Base-by-base conservation (phyloP, 2,797 vertebrate species). In the Siniperca undulata region DNA sequence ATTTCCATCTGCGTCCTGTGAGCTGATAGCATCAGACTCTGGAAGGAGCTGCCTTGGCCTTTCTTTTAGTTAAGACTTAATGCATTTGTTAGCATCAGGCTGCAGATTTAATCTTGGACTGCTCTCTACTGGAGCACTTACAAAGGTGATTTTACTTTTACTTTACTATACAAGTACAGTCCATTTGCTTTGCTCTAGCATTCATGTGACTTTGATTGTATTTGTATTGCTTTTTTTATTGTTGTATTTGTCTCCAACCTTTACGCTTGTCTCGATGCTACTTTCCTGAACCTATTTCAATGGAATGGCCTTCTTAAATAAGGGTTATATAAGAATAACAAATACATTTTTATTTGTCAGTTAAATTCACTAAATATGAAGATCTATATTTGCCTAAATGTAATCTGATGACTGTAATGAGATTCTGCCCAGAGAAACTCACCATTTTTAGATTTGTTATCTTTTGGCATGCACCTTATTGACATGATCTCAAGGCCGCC, bases 1-100 rank as follows among this genome's bases (percentile, higher is more conserved):
- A 90, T 90, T 87, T 87, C 72, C 72, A 89, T 87, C 77, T 77
- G 69, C 67, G 60, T 17, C 30, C 73, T 50, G 44, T 10, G n/a
- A 67, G 64, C 77, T 77, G 86, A 90, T 83, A 81, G 42, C 74
- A 83, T 87, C 76, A 65, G 20, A 77, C 56, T 65, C 56, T 67
- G 67, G 56, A 82, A 67, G 48, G 58, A 80, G 70, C 61, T 55
- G 66, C 38, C 27, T 76, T 27, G 16, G 40, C 55, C 20, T 67
- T 74, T n/a, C 3, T 59, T 69, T n/a, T 7, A 66, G 69, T 75
- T 53, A 42, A 77, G 48, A 40, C 62, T 73, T 73, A 67, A 77
- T 80, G 10, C 65, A 67, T 72, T 69, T 60, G 38, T 76, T 36
- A 78, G 70, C 74, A 68, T 48, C 72, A 74, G 80, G 74, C 73